Evolutionary conservation across 1,140 invertebrate species (phyloP).

Genomic region (Dendroctonus ponderosae): DNA sequence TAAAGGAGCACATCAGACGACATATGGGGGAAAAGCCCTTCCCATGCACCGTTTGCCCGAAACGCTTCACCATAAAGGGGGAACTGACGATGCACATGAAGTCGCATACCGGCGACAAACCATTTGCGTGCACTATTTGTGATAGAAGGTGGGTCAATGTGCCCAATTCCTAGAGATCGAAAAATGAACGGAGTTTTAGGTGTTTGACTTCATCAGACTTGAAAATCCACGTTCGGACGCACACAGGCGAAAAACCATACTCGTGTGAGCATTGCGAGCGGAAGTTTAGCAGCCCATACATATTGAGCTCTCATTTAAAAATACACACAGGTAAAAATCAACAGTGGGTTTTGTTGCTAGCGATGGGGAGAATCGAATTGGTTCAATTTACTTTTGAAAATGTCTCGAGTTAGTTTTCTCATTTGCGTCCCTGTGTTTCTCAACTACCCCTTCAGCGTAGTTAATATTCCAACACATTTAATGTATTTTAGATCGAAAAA

Average conservation of each 20-base stretch:
- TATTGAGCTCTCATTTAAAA: constrained; percentile 54
- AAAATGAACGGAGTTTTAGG: constrained; percentile 6
- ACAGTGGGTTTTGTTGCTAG: background rate
- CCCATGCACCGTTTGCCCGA: constrained; percentile 55
- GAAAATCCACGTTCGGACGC: constrained; percentile 58
- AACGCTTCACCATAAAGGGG: constrained; percentile 68
- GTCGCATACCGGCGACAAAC: constrained; percentile 62
- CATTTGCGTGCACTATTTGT: constrained; percentile 59
- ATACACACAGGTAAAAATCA: constrained; percentile 52
- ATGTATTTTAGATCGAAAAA: too few species aligned
- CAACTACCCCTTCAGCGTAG: too few species aligned
- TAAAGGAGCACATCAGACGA: constrained; percentile 56
- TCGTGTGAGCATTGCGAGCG: constrained; percentile 55
- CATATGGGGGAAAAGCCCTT: constrained; percentile 61
- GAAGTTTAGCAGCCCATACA: constrained; percentile 55
- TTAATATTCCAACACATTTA: too few species aligned
- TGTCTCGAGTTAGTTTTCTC: too few species aligned
- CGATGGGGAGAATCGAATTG: background rate
- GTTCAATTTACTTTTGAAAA: too few species aligned
- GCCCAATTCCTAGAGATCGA: background rate
- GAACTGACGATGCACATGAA: constrained; percentile 60
- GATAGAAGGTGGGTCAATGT: constrained; percentile 40
- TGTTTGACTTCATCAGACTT: constrained; percentile 41
- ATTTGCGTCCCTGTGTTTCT: too few species aligned
- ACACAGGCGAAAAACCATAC: constrained; percentile 61